These are phyloP conservation scores for Lepidocyrtinus sp. DNA, from an alignment of 2,888 invertebrate species.

Conservation along the genomic window DNA sequence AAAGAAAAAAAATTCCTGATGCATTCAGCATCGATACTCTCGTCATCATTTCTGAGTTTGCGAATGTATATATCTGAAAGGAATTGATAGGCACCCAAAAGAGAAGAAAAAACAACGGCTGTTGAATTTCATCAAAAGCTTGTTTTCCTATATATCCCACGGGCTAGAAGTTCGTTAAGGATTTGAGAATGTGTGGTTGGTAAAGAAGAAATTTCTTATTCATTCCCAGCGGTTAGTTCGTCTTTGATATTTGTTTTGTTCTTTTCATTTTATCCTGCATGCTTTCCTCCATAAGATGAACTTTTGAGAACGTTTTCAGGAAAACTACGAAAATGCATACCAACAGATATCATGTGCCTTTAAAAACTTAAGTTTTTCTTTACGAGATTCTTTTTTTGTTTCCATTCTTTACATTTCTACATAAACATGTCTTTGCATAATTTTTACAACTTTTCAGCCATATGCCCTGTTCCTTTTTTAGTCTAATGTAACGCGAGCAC, in stretches of 20 bases:
- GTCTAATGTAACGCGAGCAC: no score
- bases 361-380: conserved; percentile 20
- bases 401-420: conserved; percentile 51
- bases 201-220: conserved; percentile 54
- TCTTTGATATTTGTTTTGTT: conserved; percentile 50
- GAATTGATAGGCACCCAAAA: conserved; percentile 52
- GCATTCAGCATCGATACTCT: conserved; percentile 10
- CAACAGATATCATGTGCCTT: not conserved
- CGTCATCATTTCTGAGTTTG: conserved; percentile 16
- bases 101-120: conserved; percentile 42
- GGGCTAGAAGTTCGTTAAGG: conserved; percentile 58
- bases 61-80: conserved; percentile 32
- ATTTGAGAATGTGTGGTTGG: conserved; percentile 37
- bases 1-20: not conserved
- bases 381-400: conserved; percentile 16
- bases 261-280: conserved; percentile 22
- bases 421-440: conserved; percentile 65
- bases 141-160: conserved; percentile 57
- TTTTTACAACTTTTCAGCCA: conserved; percentile 63
- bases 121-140: conserved; percentile 59
- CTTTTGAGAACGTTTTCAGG: not conserved
- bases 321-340: not conserved
- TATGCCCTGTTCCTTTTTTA: conserved; percentile 14
- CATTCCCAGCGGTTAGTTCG: conserved; percentile 53
- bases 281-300: conserved; percentile 1